Conservation (phyloP, 2,113 vertebrate genomes). For the Sceloporus undulatus region DNA sequence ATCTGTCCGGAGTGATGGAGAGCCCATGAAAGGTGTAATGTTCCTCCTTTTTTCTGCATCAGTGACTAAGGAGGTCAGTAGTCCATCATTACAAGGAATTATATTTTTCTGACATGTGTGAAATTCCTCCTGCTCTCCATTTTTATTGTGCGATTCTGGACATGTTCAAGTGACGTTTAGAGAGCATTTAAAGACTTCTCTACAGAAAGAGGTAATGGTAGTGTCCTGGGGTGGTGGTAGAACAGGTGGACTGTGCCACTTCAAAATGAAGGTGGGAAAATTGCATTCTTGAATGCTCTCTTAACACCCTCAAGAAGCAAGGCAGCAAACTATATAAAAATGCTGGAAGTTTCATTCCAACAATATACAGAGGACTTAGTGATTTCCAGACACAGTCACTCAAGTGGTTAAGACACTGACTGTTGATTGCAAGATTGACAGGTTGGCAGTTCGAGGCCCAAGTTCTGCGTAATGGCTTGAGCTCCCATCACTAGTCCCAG, state of each 20-base stretch:
- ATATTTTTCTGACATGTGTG: background rate
- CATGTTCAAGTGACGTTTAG: background rate
- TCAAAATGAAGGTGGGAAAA: background rate
- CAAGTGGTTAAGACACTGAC: no score
- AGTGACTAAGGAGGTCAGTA: constrained; percentile 86
- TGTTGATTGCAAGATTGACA: no score
- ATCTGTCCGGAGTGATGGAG: constrained; percentile 94
- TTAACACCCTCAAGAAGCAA: no score
- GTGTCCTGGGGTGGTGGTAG: background rate
- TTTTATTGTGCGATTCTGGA: background rate
- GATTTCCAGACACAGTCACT: no score
- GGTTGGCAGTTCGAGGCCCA: no score
- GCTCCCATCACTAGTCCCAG: no score
- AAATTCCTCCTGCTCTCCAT: rapidly evolving
- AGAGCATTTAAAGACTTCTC: background rate
- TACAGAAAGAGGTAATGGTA: background rate
- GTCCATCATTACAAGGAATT: background rate
- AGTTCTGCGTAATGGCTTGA: no score
- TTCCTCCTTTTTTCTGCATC: constrained; percentile 94
- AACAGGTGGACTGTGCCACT: background rate
- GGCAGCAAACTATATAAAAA: no score
- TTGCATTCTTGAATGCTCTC: background rate
- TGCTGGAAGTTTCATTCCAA: no score
- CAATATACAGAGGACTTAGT: no score
- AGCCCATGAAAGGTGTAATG: constrained; percentile 98